These are phyloP conservation scores for Bombus difficillimus DNA, from an alignment of 1,140 invertebrate genomes.

Conservation along the genomic window DNA sequence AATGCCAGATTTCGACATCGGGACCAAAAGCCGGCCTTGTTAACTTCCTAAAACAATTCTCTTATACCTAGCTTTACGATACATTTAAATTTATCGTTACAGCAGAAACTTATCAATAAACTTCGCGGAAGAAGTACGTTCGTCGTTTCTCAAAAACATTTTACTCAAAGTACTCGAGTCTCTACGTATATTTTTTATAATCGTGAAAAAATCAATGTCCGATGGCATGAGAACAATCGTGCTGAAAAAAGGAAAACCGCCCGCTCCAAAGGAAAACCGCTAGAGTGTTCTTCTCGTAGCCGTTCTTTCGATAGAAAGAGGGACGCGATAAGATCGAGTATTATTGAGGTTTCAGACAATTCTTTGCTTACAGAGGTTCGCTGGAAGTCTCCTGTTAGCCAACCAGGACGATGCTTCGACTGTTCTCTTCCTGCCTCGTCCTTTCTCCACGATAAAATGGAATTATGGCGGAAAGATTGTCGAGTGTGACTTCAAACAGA, in stretches of 20 bases:
- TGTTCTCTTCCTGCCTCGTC: conserved; percentile 3
- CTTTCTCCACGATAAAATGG: conserved; percentile 21
- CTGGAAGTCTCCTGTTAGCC: conserved; percentile 11
- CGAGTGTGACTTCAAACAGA: conserved; percentile 41
- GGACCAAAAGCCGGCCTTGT: background rate
- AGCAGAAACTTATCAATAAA: background rate
- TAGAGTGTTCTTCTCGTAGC: background rate
- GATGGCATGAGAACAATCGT: background rate
- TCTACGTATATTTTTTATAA: background rate
- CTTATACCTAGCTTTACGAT: background rate
- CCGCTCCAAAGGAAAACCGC: background rate
- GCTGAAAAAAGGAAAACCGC: background rate
- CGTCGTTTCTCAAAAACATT: background rate
- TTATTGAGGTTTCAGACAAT: conserved; percentile 31
- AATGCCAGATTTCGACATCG: background rate
- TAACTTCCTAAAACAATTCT: background rate
- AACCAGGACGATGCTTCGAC: conserved; percentile 5
- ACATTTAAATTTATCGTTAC: background rate
- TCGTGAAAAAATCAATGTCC: background rate
- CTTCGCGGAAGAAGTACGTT: background rate
- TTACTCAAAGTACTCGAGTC: background rate
- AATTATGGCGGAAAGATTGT: conserved; percentile 44
- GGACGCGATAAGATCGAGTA: conserved; percentile 38
- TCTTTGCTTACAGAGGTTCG: conserved; percentile 40
- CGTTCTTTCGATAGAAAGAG: conserved; percentile 5